Conservation (phyloP, 2,888 invertebrate genomes). For the Melipona bicolor region DNA sequence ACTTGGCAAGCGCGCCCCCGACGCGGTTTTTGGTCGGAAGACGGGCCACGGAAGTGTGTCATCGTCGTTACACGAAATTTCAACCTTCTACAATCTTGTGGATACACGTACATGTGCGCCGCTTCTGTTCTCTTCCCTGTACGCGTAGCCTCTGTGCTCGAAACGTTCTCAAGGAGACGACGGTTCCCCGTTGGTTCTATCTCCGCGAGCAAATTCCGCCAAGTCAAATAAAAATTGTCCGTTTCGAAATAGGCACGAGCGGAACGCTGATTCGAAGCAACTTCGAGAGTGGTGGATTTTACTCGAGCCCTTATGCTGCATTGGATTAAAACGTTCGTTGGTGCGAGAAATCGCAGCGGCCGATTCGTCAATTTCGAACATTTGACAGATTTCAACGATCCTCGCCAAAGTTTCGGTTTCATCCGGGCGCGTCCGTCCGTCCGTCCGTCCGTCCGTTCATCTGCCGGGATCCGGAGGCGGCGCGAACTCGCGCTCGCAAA, state of each 20-base stretch:
- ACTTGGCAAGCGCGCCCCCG: constrained; percentile 28
- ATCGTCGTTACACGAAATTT: constrained; percentile 6
- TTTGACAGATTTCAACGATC: constrained; percentile 31
- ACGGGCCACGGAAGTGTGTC: constrained; percentile 14
- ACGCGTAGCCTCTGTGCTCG: not conserved
- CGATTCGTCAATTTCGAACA: constrained; percentile 8
- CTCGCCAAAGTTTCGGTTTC: constrained; percentile 26
- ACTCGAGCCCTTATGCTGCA: not conserved
- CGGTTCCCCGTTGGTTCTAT: not conserved
- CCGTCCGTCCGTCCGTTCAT: constrained; percentile 29
- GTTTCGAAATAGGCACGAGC: not conserved
- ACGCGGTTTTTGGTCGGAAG: constrained; percentile 5
- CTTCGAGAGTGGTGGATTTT: not conserved
- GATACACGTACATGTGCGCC: not conserved
- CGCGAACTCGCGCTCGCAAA: constrained; percentile 24
- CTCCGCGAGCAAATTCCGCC: not conserved
- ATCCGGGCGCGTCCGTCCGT: constrained; percentile 24
- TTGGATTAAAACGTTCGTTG: constrained; percentile 6
- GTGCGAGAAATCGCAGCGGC: not conserved
- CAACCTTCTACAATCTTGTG: not conserved
- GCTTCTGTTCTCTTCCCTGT: no score
- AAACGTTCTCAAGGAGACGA: not conserved
- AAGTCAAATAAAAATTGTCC: constrained; percentile 13
- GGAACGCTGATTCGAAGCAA: not conserved
- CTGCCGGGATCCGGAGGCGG: constrained; percentile 5